Conservation (phyloP, 2,797 vertebrate genomes). For the Distichodus sexfasciatus region DNA sequence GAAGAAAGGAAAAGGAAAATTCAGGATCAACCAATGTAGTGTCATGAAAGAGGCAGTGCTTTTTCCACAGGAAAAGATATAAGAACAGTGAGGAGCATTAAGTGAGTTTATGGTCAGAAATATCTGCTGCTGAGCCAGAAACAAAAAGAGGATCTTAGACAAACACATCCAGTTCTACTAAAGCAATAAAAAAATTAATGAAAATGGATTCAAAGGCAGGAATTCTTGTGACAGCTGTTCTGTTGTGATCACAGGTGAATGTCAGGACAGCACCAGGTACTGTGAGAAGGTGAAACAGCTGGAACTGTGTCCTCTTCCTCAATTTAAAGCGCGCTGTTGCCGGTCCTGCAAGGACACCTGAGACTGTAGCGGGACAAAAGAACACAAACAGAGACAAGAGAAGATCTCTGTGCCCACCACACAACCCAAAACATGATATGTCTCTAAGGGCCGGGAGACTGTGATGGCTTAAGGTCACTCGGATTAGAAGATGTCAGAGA, state of each 20-base stretch:
- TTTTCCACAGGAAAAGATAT: too few species aligned
- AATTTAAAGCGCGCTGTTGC: constrained; percentile 93
- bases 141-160: too few species aligned
- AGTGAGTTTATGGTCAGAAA: too few species aligned
- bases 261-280: constrained; percentile 92
- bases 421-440: constrained; percentile 36
- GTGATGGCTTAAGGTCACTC: constrained; percentile 12
- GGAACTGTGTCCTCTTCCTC: constrained; percentile 88
- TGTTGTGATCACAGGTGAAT: constrained; percentile 75
- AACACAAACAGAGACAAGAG: constrained; percentile 35
- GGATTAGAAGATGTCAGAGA: constrained; percentile 1
- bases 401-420: constrained; percentile 25
- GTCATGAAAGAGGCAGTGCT: too few species aligned
- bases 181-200: too few species aligned
- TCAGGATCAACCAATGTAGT: too few species aligned
- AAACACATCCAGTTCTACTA: too few species aligned
- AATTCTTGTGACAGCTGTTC: not conserved
- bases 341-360: constrained; percentile 87
- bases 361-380: constrained; percentile 49
- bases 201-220: too few species aligned
- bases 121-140: too few species aligned
- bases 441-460: constrained; percentile 4
- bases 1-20: too few species aligned
- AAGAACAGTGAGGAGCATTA: too few species aligned
- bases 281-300: constrained; percentile 94